Evolutionary conservation across 2,888 invertebrate genomes (phyloP).

Genomic region (Platycnemis pennipes): DNA sequence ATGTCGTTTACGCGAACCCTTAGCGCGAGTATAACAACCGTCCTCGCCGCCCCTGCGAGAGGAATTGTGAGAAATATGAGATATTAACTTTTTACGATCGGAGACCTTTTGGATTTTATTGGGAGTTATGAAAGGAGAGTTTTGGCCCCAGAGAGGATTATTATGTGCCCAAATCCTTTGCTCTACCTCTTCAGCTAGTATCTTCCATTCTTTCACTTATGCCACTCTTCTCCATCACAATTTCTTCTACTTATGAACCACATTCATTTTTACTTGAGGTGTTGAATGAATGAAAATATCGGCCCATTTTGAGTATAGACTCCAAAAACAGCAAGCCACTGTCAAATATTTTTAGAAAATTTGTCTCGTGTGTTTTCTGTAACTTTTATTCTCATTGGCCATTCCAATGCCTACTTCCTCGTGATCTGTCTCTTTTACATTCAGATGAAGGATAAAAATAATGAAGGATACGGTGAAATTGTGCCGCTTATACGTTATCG

Average conservation of each 20-base stretch:
- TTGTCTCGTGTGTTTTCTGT: too few species aligned
- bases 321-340: background rate
- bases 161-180: background rate
- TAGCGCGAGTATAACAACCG: background rate
- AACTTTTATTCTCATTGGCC: too few species aligned
- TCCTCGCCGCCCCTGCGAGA: background rate
- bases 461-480: too few species aligned
- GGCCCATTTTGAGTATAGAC: background rate
- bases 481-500: too few species aligned
- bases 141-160: background rate
- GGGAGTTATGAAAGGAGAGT: slow-evolving; percentile 5
- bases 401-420: too few species aligned
- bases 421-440: too few species aligned
- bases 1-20: background rate
- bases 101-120: slow-evolving; percentile 29
- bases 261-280: background rate
- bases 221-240: background rate
- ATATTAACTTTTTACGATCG: slow-evolving; percentile 22
- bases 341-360: too few species aligned
- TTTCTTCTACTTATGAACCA: background rate
- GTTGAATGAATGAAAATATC: background rate
- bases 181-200: background rate
- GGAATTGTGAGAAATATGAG: background rate
- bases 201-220: background rate
- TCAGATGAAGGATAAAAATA: too few species aligned